Evolutionary conservation across 2,113 vertebrate species (phyloP).

Genomic region (Fregata magnificens): DNA sequence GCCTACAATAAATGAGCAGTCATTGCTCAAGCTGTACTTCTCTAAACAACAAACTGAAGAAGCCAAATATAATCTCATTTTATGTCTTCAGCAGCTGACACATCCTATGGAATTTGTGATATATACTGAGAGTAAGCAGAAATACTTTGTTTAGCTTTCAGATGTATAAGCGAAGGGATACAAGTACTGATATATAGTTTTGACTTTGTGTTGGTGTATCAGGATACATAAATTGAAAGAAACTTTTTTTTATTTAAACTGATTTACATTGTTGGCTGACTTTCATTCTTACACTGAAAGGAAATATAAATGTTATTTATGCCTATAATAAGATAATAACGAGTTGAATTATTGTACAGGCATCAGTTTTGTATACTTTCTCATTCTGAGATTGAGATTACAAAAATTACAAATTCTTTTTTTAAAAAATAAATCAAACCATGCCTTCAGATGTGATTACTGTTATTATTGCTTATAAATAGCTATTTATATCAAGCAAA

Average conservation of each 20-base stretch:
- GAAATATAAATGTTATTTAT: conserved; percentile 2
- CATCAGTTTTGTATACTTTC: neutral
- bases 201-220: neutral
- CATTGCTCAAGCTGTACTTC: neutral
- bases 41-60: neutral
- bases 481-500: neutral
- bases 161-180: neutral
- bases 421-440: neutral
- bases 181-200: neutral
- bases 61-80: neutral
- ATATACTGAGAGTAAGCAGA: neutral
- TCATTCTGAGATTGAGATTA: neutral
- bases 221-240: neutral
- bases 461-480: neutral
- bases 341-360: neutral
- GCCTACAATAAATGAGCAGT: neutral
- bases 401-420: neutral
- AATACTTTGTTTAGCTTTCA: neutral
- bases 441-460: neutral
- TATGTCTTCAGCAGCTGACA: neutral
- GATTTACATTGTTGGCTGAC: neutral
- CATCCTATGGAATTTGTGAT: neutral
- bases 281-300: neutral
- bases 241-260: neutral
- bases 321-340: neutral